Base-by-base conservation (phyloP, 2,888 invertebrate species). In the Drosophila pseudotakahashii region DNA sequence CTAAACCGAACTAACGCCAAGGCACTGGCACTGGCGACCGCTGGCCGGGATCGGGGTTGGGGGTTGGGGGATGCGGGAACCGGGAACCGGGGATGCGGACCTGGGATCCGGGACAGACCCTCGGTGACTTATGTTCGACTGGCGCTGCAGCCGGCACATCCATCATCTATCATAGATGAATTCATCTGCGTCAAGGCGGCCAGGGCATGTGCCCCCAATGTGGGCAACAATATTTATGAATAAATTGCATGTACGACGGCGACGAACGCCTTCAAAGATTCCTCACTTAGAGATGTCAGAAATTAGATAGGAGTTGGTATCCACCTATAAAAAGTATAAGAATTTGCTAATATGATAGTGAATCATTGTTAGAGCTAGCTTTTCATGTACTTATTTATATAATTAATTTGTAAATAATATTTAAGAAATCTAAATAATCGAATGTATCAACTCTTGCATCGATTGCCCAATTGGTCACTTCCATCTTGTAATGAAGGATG, bases 91-190 rank as follows among this genome's bases (percentile, higher is more conserved):
- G 37, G 34, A 59, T 19, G 19, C 9, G 50, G 39, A 10, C n/a
- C 11, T n/a, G 48, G 53, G 67, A 64, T 51, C 23, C 69, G 62
- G 73, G 47, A 48, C 52, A 68, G 68, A 39, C 59, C 67, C 61
- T 41, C 77, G 76, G 76, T 89, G 89, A 89, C 90, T 90, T 90
- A 84, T 90, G 90, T 84, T 89, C 52, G 79, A 84, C 86, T 88
- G 87, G 79, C 83, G 83, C 88, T 89, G 89, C 87, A 85, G 82
- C 79, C 88, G 83, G 77, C 78, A 84, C 88, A 89, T 88, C 78
- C 76, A 81, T 81, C 86, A 89, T 89, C 83, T 80, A 86, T 89
- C 90, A 89, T 88, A 89, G 90, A 89, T 79, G 85, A 88, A 89
- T 90, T 89, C 89, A 88, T 90, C 91, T 86, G 78, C 80, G 83